These are phyloP conservation scores for Intellagama lesueurii DNA, from an alignment of 2,797 vertebrate species.

Conservation along the genomic window DNA sequence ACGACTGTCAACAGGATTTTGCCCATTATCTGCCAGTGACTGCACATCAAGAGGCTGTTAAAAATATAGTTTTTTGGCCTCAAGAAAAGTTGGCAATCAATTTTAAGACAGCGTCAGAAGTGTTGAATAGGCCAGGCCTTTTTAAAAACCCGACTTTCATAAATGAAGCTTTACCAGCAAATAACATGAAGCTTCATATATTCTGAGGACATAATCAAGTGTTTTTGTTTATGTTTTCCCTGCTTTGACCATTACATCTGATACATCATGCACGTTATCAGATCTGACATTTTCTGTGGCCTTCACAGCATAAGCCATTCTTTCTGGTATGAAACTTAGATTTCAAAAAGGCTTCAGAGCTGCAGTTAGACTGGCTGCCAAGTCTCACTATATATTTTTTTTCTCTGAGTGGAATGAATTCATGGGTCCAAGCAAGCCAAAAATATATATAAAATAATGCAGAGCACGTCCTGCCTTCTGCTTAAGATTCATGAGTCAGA, in stretches of 20 bases:
- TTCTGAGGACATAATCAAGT: background rate
- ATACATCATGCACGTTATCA: background rate
- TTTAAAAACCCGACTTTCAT: background rate
- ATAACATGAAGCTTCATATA: background rate
- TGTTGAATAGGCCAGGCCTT: background rate
- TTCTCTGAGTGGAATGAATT: conserved; percentile 48
- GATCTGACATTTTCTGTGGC: conserved; percentile 34
- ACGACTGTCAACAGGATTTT: no score
- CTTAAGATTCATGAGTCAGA: conserved; percentile 54
- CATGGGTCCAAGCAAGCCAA: conserved; percentile 24
- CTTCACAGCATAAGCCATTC: conserved; percentile 14
- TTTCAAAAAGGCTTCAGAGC: conserved; percentile 57
- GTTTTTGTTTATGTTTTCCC: no score
- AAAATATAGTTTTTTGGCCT: background rate
- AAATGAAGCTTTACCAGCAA: background rate
- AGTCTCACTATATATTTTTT: conserved; percentile 56
- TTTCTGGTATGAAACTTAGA: conserved; percentile 53
- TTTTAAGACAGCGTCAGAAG: background rate
- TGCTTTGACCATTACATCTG: background rate
- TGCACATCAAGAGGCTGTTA: background rate
- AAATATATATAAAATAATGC: conserved; percentile 23
- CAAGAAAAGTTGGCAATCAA: background rate
- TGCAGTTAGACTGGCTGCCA: conserved; percentile 41
- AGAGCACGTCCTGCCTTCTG: conserved; percentile 11
- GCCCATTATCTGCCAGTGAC: background rate